Base-by-base conservation (phyloP, 2,797 vertebrate genomes). In the Pyrocephalus nanus region DNA sequence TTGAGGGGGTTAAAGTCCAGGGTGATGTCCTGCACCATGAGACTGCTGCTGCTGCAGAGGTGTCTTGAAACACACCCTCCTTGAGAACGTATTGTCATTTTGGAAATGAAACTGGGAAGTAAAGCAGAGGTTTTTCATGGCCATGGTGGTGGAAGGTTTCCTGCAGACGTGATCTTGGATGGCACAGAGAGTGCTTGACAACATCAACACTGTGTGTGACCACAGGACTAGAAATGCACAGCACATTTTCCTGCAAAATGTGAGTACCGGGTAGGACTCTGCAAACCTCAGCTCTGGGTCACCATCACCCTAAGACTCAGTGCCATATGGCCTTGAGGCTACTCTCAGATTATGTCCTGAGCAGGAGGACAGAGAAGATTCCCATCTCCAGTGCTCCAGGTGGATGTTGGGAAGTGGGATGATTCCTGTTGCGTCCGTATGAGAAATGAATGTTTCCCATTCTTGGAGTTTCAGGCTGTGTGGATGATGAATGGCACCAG, bases 181-280 rank as follows among this genome's bases (percentile, higher is more conserved):
- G 51, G 27, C 80, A 53, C 29, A 82, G 81, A 7, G n/a, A 8
- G 22, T 82, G 45, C 42, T 64, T 54, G 40, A 61, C 67, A 43
- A 20, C 20, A 23, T 64, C 73, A 78, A 82, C 53, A 57, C 29
- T 60, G 36, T 1, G 1, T 43, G 40, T 55, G 60, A 58, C 79
- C 0, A 0, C 15, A 67, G 38, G 47, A 5, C 22, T 38, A 77
- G 40, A 83, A 71, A 40, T 0, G 0, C 34, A 34, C 42, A 69
- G 50, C 34, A 38, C 23, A 3, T 66, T 60, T 73, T 66, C 8
- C 76, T 73, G 43, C 14, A 57, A 21, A 48, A 47, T 47, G 21
- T 21, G 29, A 62, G 26, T 61, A 15, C 65, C 16, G 38, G 36
- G 21, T 61, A 58, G 29, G 50, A 32, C 42, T 57, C 45, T 47